These are phyloP conservation scores for Pteruthius melanotis DNA, from an alignment of 2,113 vertebrate species.

Conservation along the genomic window DNA sequence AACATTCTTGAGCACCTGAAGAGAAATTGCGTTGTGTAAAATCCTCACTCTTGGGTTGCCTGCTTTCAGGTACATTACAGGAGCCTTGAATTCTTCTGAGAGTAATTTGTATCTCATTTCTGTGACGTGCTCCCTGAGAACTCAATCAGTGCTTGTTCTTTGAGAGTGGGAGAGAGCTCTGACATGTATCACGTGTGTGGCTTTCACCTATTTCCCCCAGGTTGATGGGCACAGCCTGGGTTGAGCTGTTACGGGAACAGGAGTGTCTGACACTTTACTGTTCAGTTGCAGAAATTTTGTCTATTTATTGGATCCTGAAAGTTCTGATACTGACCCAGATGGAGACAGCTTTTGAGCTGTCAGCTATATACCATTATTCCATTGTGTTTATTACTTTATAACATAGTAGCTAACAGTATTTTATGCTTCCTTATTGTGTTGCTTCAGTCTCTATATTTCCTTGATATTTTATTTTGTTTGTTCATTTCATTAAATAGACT, in stretches of 20 bases:
- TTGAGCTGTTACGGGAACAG: background rate
- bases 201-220: accelerated
- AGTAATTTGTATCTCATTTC: background rate
- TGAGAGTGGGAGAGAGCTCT: background rate
- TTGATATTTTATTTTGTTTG: background rate
- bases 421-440: background rate
- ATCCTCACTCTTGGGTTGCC: constrained; percentile 49
- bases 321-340: background rate
- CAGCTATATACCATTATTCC: background rate
- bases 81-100: background rate
- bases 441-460: background rate
- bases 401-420: constrained; percentile 43
- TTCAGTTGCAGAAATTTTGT: background rate
- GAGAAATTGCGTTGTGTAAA: background rate
- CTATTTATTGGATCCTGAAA: background rate
- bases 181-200: background rate
- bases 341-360: background rate
- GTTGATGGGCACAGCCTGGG: background rate
- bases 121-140: background rate
- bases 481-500: constrained; percentile 27
- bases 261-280: background rate
- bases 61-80: constrained; percentile 40
- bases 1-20: background rate
- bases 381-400: background rate
- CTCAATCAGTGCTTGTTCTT: background rate